Conservation (phyloP, 2,113 vertebrate genomes). For the Nyctereutes procyonoides region DNA sequence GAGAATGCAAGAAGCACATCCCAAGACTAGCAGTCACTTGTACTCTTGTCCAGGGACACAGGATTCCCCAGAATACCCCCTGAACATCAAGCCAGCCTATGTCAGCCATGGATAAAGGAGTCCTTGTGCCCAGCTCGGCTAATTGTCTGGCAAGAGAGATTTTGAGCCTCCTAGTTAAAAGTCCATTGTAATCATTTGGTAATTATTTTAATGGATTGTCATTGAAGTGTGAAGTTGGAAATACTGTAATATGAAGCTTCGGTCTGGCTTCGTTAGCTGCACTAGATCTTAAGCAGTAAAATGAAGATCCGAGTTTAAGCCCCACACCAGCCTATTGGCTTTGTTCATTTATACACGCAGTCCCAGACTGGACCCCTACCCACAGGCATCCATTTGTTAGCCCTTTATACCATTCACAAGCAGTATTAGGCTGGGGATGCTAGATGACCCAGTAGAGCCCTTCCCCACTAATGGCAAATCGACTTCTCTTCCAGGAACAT, state of each 20-base stretch:
- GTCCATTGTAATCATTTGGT: slow-evolving; percentile 58
- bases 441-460: background rate
- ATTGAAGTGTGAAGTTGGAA: slow-evolving; percentile 62
- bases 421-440: background rate
- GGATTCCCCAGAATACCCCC: background rate
- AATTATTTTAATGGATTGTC: slow-evolving; percentile 69
- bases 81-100: background rate
- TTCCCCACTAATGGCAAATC: background rate
- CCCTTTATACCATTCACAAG: background rate
- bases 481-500: background rate
- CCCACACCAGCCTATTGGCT: background rate
- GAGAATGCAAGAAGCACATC: background rate
- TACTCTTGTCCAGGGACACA: background rate
- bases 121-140: background rate
- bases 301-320: slow-evolving; percentile 39
- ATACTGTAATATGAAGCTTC: slow-evolving; percentile 7
- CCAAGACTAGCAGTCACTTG: background rate
- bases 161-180: slow-evolving; percentile 67
- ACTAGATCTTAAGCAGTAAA: slow-evolving; percentile 41
- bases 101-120: background rate
- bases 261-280: slow-evolving; percentile 20
- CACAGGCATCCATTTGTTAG: background rate
- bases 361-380: background rate
- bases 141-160: slow-evolving; percentile 41
- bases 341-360: slow-evolving; percentile 28